Percentiles rank a stretch among this genome's conserved stretches.
phyloP scores from a whole-genome alignment of 2,113 vertebrate species.

The Prolemur simus region DNA sequence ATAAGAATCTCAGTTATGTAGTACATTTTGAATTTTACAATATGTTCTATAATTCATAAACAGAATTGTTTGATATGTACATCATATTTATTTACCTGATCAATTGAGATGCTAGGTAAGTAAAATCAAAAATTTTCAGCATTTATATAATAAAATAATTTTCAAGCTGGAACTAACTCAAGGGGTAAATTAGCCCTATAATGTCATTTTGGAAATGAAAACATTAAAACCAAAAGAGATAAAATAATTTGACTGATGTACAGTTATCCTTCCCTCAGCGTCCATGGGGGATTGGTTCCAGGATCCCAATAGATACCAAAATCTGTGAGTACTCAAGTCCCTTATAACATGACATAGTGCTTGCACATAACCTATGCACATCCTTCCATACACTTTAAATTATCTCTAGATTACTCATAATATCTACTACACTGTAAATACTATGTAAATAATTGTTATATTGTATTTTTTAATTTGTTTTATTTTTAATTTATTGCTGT shows the following conservation, averaged over 20 bases:
- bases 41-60: not conserved
- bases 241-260: not conserved
- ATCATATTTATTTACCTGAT: not conserved
- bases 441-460: not conserved
- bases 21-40: not conserved
- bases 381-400: not conserved
- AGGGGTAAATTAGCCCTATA: not conserved
- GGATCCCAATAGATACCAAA: not conserved
- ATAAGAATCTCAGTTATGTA: not conserved
- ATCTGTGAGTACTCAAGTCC: not conserved
- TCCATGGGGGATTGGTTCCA: not conserved
- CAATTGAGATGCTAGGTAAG: not conserved
- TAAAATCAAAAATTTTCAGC: not conserved
- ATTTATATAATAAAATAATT: conserved; percentile 4
- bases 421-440: not conserved
- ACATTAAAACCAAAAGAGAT: not conserved
- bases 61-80: not conserved
- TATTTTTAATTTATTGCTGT: not conserved
- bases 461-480: not conserved
- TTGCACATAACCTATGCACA: not conserved
- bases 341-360: not conserved
- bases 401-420: not conserved
- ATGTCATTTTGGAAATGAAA: not conserved
- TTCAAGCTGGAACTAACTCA: not conserved
- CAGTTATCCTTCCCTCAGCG: not conserved